A percentile compares a stretch with the other conserved stretches of the same genome.
Conservation (phyloP, 2,888 invertebrate species). For the Phaonia tiefii region DNA sequence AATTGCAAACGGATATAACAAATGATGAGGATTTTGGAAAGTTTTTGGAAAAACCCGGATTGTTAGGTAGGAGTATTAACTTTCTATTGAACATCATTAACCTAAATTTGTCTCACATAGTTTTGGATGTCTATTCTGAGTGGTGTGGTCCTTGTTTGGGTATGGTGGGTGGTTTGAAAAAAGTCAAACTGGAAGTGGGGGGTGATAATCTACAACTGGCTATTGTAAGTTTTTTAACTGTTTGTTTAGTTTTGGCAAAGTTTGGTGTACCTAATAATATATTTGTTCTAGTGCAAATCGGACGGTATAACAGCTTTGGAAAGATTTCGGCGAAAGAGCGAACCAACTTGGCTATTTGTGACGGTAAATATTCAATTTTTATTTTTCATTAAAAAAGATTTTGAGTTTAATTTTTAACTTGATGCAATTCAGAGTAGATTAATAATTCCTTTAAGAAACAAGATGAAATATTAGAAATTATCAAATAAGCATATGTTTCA, state of each 20-base stretch:
- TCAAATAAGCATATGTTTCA: no score
- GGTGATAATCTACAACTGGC: slow-evolving; percentile 90
- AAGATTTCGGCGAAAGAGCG: slow-evolving; percentile 90
- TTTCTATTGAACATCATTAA: no score
- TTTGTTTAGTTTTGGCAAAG: not conserved
- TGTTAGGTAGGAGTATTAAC: slow-evolving; percentile 83
- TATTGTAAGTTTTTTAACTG: slow-evolving; percentile 78
- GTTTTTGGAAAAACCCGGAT: slow-evolving; percentile 87
- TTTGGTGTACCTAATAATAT: not conserved
- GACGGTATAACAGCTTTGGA: slow-evolving; percentile 88
- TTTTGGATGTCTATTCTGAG: slow-evolving; percentile 93
- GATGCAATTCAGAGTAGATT: no score
- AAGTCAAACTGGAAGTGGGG: slow-evolving; percentile 92
- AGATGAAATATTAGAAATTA: no score
- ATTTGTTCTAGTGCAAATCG: slow-evolving; percentile 82
- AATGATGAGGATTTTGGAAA: slow-evolving; percentile 93
- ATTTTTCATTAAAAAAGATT: no score
- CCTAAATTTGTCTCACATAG: slow-evolving; percentile 80
- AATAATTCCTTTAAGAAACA: no score
- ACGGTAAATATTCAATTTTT: slow-evolving; percentile 82
- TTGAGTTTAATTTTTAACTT: no score
- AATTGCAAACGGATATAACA: slow-evolving; percentile 89
- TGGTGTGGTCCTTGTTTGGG: slow-evolving; percentile 96
- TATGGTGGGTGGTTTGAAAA: slow-evolving; percentile 91
- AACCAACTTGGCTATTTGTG: slow-evolving; percentile 95